Evolutionary conservation across 2,888 invertebrate genomes (phyloP).

Genomic region (Habrosyne pyritoides): DNA sequence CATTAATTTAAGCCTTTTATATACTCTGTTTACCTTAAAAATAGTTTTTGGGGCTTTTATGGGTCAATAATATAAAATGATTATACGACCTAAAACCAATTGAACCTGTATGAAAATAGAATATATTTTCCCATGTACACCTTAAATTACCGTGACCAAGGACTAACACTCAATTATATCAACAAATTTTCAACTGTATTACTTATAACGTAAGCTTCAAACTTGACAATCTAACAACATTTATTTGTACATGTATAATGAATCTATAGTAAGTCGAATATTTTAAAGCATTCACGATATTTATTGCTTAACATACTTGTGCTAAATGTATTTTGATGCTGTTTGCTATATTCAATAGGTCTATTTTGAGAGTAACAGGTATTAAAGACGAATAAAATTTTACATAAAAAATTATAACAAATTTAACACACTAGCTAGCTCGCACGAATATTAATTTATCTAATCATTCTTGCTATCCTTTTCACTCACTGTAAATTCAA

Average conservation of each 20-base stretch:
- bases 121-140: slow-evolving; percentile 12
- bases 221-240: neutral
- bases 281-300: too few species aligned
- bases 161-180: neutral
- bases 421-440: neutral
- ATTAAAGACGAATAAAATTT: neutral
- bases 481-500: neutral
- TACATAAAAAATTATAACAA: neutral
- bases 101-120: slow-evolving; percentile 7
- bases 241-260: neutral
- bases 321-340: neutral
- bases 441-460: slow-evolving; percentile 13
- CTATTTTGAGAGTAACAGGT: neutral
- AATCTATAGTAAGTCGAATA: neutral
- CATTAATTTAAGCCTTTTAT: neutral
- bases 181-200: neutral
- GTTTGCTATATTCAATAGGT: neutral
- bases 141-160: neutral
- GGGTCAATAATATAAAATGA: neutral
- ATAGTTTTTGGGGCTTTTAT: neutral
- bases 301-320: neutral
- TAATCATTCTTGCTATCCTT: slow-evolving; percentile 17
- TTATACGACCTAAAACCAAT: neutral
- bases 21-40: neutral
- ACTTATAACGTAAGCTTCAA: neutral